These are phyloP conservation scores for Cheirogaleus major DNA, from an alignment of 2,797 vertebrate species.

Conservation along the genomic window DNA sequence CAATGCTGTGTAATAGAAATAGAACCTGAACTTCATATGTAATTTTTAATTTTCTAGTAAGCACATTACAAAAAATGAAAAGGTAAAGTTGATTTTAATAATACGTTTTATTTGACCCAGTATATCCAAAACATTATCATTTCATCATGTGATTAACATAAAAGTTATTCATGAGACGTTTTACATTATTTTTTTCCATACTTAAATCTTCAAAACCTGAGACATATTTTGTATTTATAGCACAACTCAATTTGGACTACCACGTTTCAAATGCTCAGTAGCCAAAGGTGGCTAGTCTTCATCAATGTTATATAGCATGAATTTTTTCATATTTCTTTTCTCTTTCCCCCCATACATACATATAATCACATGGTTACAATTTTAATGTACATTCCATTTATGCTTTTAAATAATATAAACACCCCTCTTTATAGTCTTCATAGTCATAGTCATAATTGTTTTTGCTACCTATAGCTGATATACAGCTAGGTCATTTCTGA, in stretches of 20 bases:
- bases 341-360: neutral
- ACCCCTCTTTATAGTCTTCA: neutral
- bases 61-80: neutral
- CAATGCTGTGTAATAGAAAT: neutral
- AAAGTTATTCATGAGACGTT: slow-evolving; percentile 14
- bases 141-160: slow-evolving; percentile 5
- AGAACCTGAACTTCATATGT: neutral
- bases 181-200: neutral
- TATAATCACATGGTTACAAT: neutral
- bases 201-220: slow-evolving; percentile 12
- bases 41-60: slow-evolving; percentile 15
- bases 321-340: neutral
- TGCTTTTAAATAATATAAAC: neutral
- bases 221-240: neutral
- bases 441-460: neutral
- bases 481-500: neutral
- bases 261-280: neutral
- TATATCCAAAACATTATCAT: neutral
- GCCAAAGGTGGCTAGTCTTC: neutral
- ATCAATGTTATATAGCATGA: neutral
- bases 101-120: neutral
- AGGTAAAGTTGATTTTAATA: neutral
- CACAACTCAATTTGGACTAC: neutral
- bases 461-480: neutral
- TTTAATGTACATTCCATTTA: neutral